These are phyloP conservation scores for Norana najaformis DNA, from an alignment of 2,888 invertebrate genomes.

Conservation along the genomic window DNA sequence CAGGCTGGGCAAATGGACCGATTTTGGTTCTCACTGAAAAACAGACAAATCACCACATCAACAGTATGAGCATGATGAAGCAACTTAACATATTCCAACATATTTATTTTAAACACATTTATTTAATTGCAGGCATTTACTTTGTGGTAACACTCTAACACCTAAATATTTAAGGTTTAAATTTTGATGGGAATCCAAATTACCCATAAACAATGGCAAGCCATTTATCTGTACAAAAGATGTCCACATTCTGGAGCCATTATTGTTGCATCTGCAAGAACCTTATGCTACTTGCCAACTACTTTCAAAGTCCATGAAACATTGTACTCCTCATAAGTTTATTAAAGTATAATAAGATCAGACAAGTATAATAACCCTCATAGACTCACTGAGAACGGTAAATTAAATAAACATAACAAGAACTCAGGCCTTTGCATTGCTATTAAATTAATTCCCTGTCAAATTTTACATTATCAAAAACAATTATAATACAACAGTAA, in stretches of 20 bases:
- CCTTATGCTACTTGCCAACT: background rate
- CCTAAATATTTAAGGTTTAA: background rate
- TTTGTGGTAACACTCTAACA: background rate
- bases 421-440: background rate
- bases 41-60: background rate
- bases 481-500: constrained; percentile 3
- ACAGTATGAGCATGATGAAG: too few species aligned
- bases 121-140: too few species aligned
- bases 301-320: too few species aligned
- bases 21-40: constrained; percentile 79
- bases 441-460: background rate
- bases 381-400: background rate
- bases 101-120: too few species aligned
- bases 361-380: background rate
- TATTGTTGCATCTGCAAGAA: background rate
- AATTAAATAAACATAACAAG: background rate
- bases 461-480: background rate
- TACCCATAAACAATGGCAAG: background rate
- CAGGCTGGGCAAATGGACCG: constrained; percentile 94
- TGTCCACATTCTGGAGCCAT: background rate
- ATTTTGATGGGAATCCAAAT: background rate
- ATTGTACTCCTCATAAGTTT: background rate
- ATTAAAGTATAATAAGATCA: background rate
- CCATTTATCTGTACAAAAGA: background rate
- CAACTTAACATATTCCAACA: background rate